These are phyloP conservation scores for Nomada lathburiana DNA, from an alignment of 2,888 invertebrate genomes.

Conservation along the genomic window DNA sequence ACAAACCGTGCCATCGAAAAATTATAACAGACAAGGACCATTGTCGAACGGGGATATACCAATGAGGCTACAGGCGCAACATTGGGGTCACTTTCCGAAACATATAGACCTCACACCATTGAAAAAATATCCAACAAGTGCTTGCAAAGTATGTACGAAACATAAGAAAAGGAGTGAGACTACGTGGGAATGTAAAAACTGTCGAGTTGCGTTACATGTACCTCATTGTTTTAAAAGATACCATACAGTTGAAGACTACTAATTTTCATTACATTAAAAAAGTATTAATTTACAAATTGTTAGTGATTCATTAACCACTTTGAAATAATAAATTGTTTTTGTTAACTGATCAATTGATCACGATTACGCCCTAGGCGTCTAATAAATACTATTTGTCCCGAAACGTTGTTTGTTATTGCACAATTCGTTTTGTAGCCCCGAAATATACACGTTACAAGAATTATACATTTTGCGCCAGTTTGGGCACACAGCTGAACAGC, in stretches of 20 bases:
- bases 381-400: too few relatives aligned
- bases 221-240: constrained; percentile 34
- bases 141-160: constrained; percentile 33
- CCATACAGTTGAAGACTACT: not conserved
- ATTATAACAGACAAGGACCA: constrained; percentile 37
- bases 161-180: constrained; percentile 22
- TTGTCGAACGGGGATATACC: constrained; percentile 34
- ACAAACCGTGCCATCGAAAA: constrained; percentile 25
- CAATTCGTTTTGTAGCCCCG: too few relatives aligned
- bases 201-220: constrained; percentile 29
- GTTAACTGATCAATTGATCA: too few relatives aligned
- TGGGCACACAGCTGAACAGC: not conserved
- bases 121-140: constrained; percentile 28
- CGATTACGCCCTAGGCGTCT: too few relatives aligned
- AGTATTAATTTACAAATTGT: constrained; percentile 9
- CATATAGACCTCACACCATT: constrained; percentile 23
- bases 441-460: too few relatives aligned
- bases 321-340: too few relatives aligned
- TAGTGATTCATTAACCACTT: constrained; percentile 18
- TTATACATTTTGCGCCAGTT: too few relatives aligned
- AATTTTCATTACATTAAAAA: constrained; percentile 9
- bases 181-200: constrained; percentile 3
- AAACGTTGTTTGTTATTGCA: too few relatives aligned
- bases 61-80: constrained; percentile 27
- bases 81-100: constrained; percentile 61